Conservation (phyloP, 2,888 invertebrate species). For the Nasonovia ribisnigri region DNA sequence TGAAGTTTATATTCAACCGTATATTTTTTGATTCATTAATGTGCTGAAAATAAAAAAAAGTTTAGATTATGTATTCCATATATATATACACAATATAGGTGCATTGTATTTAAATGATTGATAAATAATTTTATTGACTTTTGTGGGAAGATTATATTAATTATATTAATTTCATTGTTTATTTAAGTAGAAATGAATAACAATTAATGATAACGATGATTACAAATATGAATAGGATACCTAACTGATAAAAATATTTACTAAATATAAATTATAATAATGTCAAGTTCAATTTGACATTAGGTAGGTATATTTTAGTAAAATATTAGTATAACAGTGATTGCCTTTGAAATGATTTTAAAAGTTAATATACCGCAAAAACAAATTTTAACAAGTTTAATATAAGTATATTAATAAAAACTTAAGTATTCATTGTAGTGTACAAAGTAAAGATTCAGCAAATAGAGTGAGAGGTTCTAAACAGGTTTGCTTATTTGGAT, state of each 20-base stretch:
- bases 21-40: constrained; percentile 28
- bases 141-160: neutral
- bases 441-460: constrained; percentile 16
- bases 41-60: constrained; percentile 23
- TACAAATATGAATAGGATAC: neutral
- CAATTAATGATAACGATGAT: neutral
- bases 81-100: neutral
- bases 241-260: neutral
- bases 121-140: neutral
- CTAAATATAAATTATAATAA: neutral
- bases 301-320: neutral
- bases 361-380: neutral
- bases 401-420: neutral
- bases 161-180: neutral
- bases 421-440: neutral
- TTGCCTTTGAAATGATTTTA: neutral
- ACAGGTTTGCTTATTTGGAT: constrained; percentile 62
- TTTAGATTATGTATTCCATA: neutral
- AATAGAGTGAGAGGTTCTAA: constrained; percentile 44
- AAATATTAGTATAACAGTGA: neutral
- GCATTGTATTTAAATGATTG: neutral
- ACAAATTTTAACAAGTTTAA: constrained; percentile 19
- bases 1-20: neutral
- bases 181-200: neutral
- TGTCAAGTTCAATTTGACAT: neutral